Evolutionary conservation across 2,797 vertebrate species (phyloP).

Genomic region (Danio aesculapii): DNA sequence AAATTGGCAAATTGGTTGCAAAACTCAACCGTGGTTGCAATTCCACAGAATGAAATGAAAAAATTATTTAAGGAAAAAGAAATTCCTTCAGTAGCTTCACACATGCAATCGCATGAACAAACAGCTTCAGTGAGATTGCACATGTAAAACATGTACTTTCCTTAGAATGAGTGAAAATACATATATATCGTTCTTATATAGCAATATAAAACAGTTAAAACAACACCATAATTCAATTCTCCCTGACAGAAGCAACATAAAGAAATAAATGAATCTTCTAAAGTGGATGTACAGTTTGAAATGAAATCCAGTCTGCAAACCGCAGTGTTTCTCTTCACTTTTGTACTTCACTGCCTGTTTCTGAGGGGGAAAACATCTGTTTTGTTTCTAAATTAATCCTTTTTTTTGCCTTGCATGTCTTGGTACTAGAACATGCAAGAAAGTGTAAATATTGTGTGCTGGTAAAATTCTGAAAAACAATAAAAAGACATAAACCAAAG

Average conservation of each 20-base stretch:
- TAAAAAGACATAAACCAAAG: not conserved
- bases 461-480: not conserved
- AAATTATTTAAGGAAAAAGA: too few species aligned
- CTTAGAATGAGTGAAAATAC: not conserved
- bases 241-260: constrained; percentile 17
- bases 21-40: too few species aligned
- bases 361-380: not conserved
- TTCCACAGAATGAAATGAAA: too few species aligned
- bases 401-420: not conserved
- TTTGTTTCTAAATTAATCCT: constrained; percentile 18
- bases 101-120: too few species aligned
- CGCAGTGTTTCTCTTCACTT: constrained; percentile 6
- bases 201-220: constrained; percentile 51
- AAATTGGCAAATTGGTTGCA: too few species aligned
- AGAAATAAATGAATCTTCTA: constrained; percentile 34
- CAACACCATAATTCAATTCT: constrained; percentile 39
- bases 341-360: not conserved
- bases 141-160: too few species aligned
- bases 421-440: not conserved
- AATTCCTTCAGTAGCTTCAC: too few species aligned
- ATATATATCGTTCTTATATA: constrained; percentile 34
- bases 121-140: too few species aligned
- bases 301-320: constrained; percentile 36
- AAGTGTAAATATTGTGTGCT: not conserved
- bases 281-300: constrained; percentile 17